Percentiles rank a stretch among this genome's conserved stretches.
phyloP scores from a whole-genome alignment of 1,140 invertebrate genomes.

The Stegodyphus mimosarum region DNA sequence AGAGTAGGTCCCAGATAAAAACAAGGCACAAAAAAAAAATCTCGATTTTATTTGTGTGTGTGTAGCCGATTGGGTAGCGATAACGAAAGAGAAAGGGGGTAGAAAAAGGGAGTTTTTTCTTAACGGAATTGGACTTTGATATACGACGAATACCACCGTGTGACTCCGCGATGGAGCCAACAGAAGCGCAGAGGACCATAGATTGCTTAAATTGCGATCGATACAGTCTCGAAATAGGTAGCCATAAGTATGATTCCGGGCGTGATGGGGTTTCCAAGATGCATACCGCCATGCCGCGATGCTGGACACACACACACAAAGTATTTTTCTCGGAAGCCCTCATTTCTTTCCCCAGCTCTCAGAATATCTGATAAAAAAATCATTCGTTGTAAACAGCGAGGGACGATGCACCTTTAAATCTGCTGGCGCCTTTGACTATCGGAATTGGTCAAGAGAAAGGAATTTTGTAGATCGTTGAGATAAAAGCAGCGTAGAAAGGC shows the following conservation, averaged over 20 bases:
- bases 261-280: conserved; percentile 40
- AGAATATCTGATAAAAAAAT: too few relatives aligned
- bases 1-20: neutral
- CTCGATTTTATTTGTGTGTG: too few relatives aligned
- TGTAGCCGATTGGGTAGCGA: neutral
- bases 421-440: too few relatives aligned
- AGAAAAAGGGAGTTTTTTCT: conserved; percentile 18
- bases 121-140: conserved; percentile 50
- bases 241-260: conserved; percentile 17
- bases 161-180: conserved; percentile 12
- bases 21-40: too few relatives aligned
- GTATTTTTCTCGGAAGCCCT: too few relatives aligned
- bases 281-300: neutral
- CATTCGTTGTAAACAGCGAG: too few relatives aligned
- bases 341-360: too few relatives aligned
- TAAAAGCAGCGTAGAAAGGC: too few relatives aligned
- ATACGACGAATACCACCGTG: conserved; percentile 1
- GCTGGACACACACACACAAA: too few relatives aligned
- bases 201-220: conserved; percentile 52
- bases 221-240: conserved; percentile 21
- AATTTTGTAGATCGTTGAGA: too few relatives aligned
- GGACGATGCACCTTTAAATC: too few relatives aligned
- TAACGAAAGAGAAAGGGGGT: conserved; percentile 18
- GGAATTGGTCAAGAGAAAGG: too few relatives aligned
- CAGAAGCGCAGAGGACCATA: conserved; percentile 26